A percentile compares a stretch with the other conserved stretches of the same genome.
Evolutionary conservation across 2,888 invertebrate species (phyloP).

Genomic region (Lagria hirta): DNA sequence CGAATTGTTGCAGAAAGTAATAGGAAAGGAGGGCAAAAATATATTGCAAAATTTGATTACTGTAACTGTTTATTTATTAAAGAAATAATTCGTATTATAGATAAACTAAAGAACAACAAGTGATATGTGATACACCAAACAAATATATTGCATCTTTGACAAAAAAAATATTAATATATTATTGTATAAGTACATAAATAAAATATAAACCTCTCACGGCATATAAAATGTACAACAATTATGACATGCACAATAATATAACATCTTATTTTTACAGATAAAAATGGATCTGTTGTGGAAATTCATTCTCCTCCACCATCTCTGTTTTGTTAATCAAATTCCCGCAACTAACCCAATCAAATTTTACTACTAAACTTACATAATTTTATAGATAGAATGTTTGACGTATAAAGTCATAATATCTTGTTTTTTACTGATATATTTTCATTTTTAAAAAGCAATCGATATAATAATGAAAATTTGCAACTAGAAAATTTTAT

Average conservation of each 20-base stretch:
- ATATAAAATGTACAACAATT: slow-evolving; percentile 37
- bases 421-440: slow-evolving; percentile 7
- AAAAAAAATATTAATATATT: slow-evolving; percentile 13
- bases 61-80: too few species aligned
- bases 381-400: slow-evolving; percentile 13
- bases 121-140: slow-evolving; percentile 14
- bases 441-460: slow-evolving; percentile 17
- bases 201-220: slow-evolving; percentile 12
- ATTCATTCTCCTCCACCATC: neutral
- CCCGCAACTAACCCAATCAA: slow-evolving; percentile 5
- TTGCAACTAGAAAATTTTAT: slow-evolving; percentile 24
- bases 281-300: slow-evolving; percentile 3
- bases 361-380: slow-evolving; percentile 16
- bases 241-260: slow-evolving; percentile 30
- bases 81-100: too few species aligned
- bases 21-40: too few species aligned
- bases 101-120: slow-evolving; percentile 12
- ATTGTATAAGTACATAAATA: slow-evolving; percentile 18
- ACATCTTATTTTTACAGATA: slow-evolving; percentile 13
- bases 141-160: slow-evolving; percentile 16
- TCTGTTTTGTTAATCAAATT: too few species aligned
- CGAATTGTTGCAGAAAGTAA: too few species aligned
- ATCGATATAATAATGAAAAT: slow-evolving; percentile 13
- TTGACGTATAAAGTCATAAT: slow-evolving; percentile 8
- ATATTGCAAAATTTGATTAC: too few species aligned